Base-by-base conservation (phyloP, 2,888 invertebrate genomes). In the Tholera decimalis region DNA sequence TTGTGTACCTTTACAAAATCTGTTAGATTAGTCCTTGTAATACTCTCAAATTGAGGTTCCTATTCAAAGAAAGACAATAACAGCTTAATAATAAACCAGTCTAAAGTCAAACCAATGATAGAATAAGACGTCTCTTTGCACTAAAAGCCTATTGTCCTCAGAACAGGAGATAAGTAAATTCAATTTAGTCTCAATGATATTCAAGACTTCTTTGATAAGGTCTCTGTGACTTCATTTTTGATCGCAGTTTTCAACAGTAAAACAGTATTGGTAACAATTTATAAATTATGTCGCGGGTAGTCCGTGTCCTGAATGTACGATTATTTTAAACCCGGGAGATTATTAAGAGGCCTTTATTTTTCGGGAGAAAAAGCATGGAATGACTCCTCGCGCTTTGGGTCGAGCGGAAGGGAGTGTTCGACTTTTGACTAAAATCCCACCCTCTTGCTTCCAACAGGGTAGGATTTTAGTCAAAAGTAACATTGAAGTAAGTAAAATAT, bases 161-260 rank as follows among this genome's bases (percentile, higher is more conserved):
- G 28, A 47, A 58, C n/a, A 33, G 9, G 53, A 75, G 76, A 75
- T 56, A 72, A 53, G 56, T 60, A 18, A 54, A 43, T 73, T 50
- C 41, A 46, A 26, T 64, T 72, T 57, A 72, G 63, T 71, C 41
- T 58, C 37, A 63, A 63, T 55, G 24, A 20, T 56, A 67, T 13
- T 61, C 62, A 75, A 64, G 59, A 44, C 44, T 61, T 62, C 49
- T 53, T n/a, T 39, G 57, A 62, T 70, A 43, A 49, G 22, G 30
- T 51, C 46, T 64, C 75, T 57, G 30, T n/a, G 49, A 30, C 33
- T 39, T 54, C 47, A 53, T 47, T 28, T 18, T 47, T 47, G 46
- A 47, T 28, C 26, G 18, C n/a, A 26, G 46, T 18, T 2, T 18
- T 6, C 2, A 18, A 1, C 11, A 47, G 2, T 47, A 18, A 28